Base-by-base conservation (phyloP, 2,888 invertebrate genomes). In the Calephelis perditalis region DNA sequence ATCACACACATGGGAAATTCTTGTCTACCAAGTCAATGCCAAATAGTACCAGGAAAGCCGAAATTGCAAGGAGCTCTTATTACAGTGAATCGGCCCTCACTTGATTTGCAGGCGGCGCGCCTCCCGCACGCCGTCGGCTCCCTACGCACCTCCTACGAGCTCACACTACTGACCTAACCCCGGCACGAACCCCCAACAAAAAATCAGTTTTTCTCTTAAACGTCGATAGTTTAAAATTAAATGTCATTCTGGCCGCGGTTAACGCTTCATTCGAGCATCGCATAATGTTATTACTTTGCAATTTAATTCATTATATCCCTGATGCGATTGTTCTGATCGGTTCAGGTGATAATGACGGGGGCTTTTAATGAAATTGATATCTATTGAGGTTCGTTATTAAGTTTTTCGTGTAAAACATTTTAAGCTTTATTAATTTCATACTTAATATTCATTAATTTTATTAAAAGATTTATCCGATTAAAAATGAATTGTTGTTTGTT, bases 201-300 rank as follows among this genome's bases (percentile, higher is more conserved):
- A 70, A 86, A 84, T 81, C 82, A 82, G 81, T 82, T 85, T 86
- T 86, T 84, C 82, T 82, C 81, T 68, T 80, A 70, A 78, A 78
- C 76, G 77, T 81, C 81, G 77, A 86, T 84, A 82, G 81, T 83
- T 84, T 86, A 81, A 86, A 89, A 89, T 90, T 86, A 86, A 87
- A 90, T 78, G 86, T 86, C 87, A 88, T 83, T 81, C 83, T 70
- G 77, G 75, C 71, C 84, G 90, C 80, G 89, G 88, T 88, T 82
- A 82, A 78, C 83, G 82, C 81, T 86, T 86, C 85, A 87, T 88
- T 83, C 83, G 83, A 81, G 69, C 81, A 80, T 81, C 78, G 79
- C 79, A 81, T 82, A 81, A 84, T 84, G 78, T 78, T 82, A 84
- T 86, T 84, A 85, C 80, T 83, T 83, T 74, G 78, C 81, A 77